phyloP scores from a whole-genome alignment of 2,113 vertebrate species.

The Atractosteus spatula region DNA sequence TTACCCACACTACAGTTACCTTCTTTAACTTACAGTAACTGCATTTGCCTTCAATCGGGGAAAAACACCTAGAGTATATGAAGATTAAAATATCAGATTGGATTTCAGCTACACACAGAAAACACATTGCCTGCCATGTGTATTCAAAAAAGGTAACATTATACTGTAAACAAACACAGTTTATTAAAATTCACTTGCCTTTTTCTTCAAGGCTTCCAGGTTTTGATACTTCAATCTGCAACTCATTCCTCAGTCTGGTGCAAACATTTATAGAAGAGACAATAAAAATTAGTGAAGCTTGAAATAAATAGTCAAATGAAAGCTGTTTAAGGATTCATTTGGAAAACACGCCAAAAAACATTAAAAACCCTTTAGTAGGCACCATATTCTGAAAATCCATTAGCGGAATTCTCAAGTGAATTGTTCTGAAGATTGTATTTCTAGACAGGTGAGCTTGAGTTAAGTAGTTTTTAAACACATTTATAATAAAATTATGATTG shows the following conservation, averaged over 20 bases:
- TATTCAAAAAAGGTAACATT: background rate
- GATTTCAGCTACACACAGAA: no score
- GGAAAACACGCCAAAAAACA: background rate
- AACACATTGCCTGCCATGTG: background rate
- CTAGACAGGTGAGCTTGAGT: no score
- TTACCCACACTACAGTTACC: no score
- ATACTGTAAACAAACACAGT: background rate
- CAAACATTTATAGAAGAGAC: constrained; percentile 5
- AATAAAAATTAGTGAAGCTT: background rate
- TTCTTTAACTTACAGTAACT: no score
- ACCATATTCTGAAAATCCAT: background rate
- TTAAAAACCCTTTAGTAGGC: background rate
- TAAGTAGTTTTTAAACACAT: no score
- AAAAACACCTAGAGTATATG: no score
- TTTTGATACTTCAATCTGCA: constrained; percentile 24
- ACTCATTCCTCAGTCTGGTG: constrained; percentile 49
- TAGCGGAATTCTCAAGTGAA: background rate
- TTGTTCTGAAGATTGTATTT: background rate
- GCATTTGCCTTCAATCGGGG: no score
- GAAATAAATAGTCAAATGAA: constrained; percentile 6
- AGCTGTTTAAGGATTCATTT: background rate
- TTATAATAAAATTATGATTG: no score
- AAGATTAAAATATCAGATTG: no score
- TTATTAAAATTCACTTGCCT: constrained; percentile 14
- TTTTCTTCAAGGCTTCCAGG: constrained; percentile 18